These are phyloP conservation scores for Cephus cinctus DNA, from an alignment of 1,140 invertebrate genomes.

Conservation along the genomic window DNA sequence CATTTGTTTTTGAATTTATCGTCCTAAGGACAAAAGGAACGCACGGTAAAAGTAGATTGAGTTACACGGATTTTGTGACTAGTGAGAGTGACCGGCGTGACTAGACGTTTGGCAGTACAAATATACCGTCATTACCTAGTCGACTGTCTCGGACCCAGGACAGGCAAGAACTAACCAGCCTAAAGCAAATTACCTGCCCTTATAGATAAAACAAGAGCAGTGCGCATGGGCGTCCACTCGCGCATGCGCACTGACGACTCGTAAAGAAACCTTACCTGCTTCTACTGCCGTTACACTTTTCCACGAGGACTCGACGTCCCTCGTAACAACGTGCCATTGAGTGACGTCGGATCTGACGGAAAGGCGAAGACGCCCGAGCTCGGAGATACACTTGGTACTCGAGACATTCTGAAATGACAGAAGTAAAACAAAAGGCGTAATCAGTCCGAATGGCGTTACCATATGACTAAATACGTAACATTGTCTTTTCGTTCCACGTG, in stretches of 20 bases:
- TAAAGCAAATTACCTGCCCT: constrained; percentile 31
- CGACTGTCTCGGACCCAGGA: constrained; percentile 28
- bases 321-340: constrained; percentile 14
- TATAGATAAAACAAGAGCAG: constrained; percentile 31
- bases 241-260: constrained; percentile 21
- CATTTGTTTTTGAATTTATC: no score
- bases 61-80: no score
- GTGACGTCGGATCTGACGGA: constrained; percentile 6
- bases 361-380: constrained; percentile 22
- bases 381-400: constrained; percentile 16
- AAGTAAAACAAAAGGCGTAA: background rate
- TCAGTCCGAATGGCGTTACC: background rate
- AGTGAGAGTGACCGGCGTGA: no score
- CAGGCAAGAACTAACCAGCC: constrained; percentile 35
- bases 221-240: constrained; percentile 22
- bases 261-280: no score
- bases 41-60: no score
- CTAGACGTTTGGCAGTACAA: no score
- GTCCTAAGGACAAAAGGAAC: no score
- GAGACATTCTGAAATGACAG: constrained; percentile 15
- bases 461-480: no score
- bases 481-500: no score
- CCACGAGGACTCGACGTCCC: no score
- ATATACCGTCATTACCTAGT: no score
- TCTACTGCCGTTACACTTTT: no score